Conservation (phyloP, 1,140 invertebrate genomes). For the Oedothorax gibbosus region DNA sequence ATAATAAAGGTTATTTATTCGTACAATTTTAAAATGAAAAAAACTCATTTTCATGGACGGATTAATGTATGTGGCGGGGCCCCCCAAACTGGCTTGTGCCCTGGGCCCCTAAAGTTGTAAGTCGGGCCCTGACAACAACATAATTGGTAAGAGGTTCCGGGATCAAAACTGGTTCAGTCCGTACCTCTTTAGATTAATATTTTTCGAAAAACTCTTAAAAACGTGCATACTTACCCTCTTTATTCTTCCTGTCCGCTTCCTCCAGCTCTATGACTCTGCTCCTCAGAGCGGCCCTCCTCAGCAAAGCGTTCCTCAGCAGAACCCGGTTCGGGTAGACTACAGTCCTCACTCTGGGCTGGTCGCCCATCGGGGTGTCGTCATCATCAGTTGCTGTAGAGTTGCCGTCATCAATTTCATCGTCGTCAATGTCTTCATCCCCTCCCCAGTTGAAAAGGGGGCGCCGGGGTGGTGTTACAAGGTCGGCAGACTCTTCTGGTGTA, state of each 20-base stretch:
- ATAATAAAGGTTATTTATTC: too few relatives aligned
- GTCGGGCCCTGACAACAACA: too few relatives aligned
- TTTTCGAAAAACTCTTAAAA: too few relatives aligned
- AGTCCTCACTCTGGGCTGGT: slow-evolving; percentile 19
- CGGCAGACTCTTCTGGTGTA: neutral
- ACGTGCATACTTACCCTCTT: neutral
- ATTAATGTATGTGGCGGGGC: too few relatives aligned
- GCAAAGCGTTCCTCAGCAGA: neutral
- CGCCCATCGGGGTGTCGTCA: slow-evolving; percentile 19
- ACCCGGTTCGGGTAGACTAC: slow-evolving; percentile 18
- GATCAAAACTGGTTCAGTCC: too few relatives aligned
- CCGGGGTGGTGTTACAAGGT: neutral
- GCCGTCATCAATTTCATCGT: neutral
- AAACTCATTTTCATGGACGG: too few relatives aligned
- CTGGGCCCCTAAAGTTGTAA: too few relatives aligned
- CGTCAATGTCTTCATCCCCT: neutral
- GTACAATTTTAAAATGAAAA: too few relatives aligned
- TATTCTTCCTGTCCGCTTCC: slow-evolving; percentile 29
- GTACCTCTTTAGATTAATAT: too few relatives aligned
- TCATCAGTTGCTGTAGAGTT: neutral
- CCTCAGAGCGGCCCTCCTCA: neutral
- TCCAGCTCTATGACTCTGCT: slow-evolving; percentile 22
- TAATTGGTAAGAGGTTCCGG: too few relatives aligned
- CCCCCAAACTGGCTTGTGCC: too few relatives aligned
- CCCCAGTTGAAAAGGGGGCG: slow-evolving; percentile 28